Base-by-base conservation (phyloP, 2,888 invertebrate genomes). In the Chrysolina americana region DNA sequence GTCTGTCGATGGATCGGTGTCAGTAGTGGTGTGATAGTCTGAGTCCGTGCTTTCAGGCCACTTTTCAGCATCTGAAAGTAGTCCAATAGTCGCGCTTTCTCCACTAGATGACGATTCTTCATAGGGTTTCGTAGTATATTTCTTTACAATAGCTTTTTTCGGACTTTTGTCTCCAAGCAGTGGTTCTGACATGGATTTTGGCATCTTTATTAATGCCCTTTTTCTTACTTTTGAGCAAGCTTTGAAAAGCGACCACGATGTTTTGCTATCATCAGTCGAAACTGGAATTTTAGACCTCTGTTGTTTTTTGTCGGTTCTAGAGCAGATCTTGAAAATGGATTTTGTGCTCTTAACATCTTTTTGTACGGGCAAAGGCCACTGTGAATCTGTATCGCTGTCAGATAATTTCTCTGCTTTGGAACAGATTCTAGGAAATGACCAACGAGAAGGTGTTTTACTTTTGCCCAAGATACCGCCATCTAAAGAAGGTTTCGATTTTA, bases 1-100 rank as follows among this genome's bases (percentile, higher is more conserved):
- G 21, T 87, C 86, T 9, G 84, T 83, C 9, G 83, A 80, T 1
- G 74, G 65, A 47, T 80, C 79, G 21, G 78, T 73, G 53, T 77
- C 68, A 21, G 62, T 11, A 65, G 66, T 48, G 56, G 71, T 68
- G 53, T 53, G 41, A 41, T 53, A 68, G 68, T 68, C 68, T 4
- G 68, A 68, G 21, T 75, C 78, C 2, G 66, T 48, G 6, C 13
- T 19, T 44, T 72, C 50, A 9, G 66, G 50, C 19, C 28, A 53
- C 41, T 74, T 71, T 41, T 74, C 68, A 6, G 75, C 65, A 13
- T 73, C 71, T 8, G 71, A 62, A 4, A 74, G 66, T 13, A 50
- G 53, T 2, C 48, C 50, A 19, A 17, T 21, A 13, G 23, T 65
- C 23, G 56, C 68, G 13, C 41, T n/a, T 17, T 50, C 36, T 36